Evolutionary conservation across 2,797 vertebrate genomes (phyloP).

Genomic region (Trachops cirrhosus): DNA sequence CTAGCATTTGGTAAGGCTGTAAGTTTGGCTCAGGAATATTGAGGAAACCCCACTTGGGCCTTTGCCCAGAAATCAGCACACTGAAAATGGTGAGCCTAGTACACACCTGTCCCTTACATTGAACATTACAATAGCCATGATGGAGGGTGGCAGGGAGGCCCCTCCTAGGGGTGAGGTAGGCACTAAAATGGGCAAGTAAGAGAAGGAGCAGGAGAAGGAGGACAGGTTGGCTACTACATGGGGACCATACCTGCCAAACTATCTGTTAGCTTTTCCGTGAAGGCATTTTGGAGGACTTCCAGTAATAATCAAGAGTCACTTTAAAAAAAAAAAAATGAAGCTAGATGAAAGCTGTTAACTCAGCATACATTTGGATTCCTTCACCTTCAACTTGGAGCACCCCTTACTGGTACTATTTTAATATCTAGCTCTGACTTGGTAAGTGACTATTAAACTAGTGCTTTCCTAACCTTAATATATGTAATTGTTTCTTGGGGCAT

Average conservation of each 20-base stretch:
- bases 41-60: background rate
- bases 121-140: background rate
- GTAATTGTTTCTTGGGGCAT: background rate
- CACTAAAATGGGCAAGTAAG: background rate
- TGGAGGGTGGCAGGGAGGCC: background rate
- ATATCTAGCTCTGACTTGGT: background rate
- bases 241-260: background rate
- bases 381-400: background rate
- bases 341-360: background rate
- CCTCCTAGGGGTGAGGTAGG: background rate
- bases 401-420: background rate
- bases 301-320: background rate
- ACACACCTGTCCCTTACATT: background rate
- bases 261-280: background rate
- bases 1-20: rapidly evolving
- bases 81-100: background rate
- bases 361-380: background rate
- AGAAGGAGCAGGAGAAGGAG: background rate
- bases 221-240: rapidly evolving
- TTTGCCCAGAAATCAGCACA: background rate
- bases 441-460: background rate
- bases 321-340: background rate
- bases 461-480: background rate
- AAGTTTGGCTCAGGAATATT: background rate
- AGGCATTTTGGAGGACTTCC: background rate